Percentiles rank a stretch among this genome's conserved stretches.
Evolutionary conservation across 2,888 invertebrate species (phyloP).

Genomic region (Melanophora roralis): DNA sequence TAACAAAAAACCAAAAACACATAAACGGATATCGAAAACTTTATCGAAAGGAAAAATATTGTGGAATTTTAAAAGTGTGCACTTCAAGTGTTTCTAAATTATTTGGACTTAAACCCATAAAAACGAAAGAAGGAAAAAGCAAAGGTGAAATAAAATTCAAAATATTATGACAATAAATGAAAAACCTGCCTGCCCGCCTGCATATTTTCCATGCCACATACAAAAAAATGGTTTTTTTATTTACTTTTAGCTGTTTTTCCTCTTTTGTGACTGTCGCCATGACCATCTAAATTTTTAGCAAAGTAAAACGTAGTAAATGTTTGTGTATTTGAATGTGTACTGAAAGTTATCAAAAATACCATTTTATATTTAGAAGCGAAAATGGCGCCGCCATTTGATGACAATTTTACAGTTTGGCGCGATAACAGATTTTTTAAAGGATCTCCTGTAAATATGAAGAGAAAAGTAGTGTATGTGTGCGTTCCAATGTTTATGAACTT

Average conservation of each 20-base stretch:
- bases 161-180: constrained; percentile 60
- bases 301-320: neutral
- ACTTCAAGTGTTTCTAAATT: constrained; percentile 31
- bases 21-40: constrained; percentile 58
- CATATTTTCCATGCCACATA: constrained; percentile 36
- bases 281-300: constrained; percentile 14
- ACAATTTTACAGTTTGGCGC: constrained; percentile 63
- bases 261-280: constrained; percentile 52
- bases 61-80: constrained; percentile 44
- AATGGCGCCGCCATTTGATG: constrained; percentile 59
- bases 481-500: neutral
- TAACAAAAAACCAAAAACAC: neutral
- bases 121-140: neutral
- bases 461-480: neutral
- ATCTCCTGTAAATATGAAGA: neutral
- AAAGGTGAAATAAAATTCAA: constrained; percentile 32
- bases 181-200: constrained; percentile 53
- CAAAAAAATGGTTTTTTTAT: neutral
- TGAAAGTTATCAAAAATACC: constrained; percentile 46
- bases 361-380: constrained; percentile 54
- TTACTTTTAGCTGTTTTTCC: neutral
- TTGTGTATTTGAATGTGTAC: neutral
- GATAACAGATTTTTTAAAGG: constrained; percentile 58
- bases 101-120: neutral
- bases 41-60: constrained; percentile 9